phyloP scores from a whole-genome alignment of 2,113 vertebrate species.

The Thalassarche chlororhynchos region DNA sequence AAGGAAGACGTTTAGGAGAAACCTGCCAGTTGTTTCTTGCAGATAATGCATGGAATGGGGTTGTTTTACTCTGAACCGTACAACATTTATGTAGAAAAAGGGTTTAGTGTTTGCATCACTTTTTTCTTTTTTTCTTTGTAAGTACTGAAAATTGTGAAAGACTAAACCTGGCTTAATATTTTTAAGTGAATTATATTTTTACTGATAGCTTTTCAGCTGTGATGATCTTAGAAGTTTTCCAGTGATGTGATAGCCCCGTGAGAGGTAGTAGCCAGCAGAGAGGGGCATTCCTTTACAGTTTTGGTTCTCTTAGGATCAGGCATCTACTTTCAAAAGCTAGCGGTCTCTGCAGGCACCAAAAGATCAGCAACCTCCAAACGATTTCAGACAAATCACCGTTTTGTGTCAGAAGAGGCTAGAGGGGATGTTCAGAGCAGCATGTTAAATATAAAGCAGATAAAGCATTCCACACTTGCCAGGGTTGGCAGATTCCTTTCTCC shows the following conservation, averaged over 20 bases:
- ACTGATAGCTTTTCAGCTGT: neutral
- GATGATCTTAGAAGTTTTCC: neutral
- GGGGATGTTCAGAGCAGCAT: conserved; percentile 30
- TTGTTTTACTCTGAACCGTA: neutral
- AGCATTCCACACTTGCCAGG: neutral
- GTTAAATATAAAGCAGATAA: conserved; percentile 7
- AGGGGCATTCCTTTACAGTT: neutral
- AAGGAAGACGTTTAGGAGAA: neutral
- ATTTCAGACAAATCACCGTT: neutral
- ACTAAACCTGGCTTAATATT: neutral
- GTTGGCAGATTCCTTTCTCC: neutral
- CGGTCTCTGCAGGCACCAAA: neutral
- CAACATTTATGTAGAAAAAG: neutral
- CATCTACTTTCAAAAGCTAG: neutral
- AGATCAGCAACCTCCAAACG: neutral
- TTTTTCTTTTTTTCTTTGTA: neutral
- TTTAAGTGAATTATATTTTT: neutral
- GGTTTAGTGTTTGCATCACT: neutral
- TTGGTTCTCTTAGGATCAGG: neutral
- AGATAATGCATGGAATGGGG: neutral
- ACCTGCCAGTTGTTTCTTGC: neutral
- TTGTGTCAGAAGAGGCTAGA: conserved; percentile 23
- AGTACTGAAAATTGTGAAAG: neutral
- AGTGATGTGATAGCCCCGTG: neutral
- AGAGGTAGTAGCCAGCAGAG: neutral